Conservation (phyloP, 1,140 invertebrate species). For the Lutraria rhynchaena region DNA sequence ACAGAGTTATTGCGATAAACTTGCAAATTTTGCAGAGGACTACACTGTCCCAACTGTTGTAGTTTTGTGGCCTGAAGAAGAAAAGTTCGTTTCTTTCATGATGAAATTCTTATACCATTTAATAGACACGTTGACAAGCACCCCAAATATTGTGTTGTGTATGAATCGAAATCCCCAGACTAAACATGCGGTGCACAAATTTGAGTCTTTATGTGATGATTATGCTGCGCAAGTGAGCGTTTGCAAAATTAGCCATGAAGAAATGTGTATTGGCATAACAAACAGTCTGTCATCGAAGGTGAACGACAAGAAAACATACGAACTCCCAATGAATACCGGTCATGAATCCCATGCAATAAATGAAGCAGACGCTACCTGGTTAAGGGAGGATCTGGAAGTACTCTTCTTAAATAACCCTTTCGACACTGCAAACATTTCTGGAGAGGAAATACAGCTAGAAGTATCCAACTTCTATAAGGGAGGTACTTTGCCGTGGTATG, state of each 20-base stretch:
- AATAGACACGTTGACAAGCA: constrained; percentile 30
- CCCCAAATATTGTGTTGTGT: constrained; percentile 56
- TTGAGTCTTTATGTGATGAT: constrained; percentile 24
- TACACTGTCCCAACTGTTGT: constrained; percentile 64
- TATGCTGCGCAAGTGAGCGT: constrained; percentile 32
- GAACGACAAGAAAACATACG: neutral
- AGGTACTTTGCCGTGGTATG: constrained; percentile 66
- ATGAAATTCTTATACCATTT: constrained; percentile 58
- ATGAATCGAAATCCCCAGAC: constrained; percentile 9
- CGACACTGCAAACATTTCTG: constrained; percentile 25
- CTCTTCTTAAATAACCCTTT: constrained; percentile 62
- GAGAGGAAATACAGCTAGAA: constrained; percentile 59
- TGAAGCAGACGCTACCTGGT: constrained; percentile 60
- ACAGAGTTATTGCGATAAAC: constrained; percentile 52
- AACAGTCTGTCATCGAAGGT: constrained; percentile 29
- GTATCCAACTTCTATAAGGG: constrained; percentile 65
- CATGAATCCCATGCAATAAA: constrained; percentile 34
- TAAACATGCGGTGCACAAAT: neutral
- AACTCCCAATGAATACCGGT: constrained; percentile 23
- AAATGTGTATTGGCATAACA: neutral
- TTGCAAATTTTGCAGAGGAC: constrained; percentile 61
- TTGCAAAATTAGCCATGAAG: constrained; percentile 15
- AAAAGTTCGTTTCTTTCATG: constrained; percentile 46
- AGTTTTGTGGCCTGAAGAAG: constrained; percentile 59
- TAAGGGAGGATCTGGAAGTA: constrained; percentile 67